Evolutionary conservation across 2,113 vertebrate species (phyloP).

Genomic region (Gymnocephalus cernua): DNA sequence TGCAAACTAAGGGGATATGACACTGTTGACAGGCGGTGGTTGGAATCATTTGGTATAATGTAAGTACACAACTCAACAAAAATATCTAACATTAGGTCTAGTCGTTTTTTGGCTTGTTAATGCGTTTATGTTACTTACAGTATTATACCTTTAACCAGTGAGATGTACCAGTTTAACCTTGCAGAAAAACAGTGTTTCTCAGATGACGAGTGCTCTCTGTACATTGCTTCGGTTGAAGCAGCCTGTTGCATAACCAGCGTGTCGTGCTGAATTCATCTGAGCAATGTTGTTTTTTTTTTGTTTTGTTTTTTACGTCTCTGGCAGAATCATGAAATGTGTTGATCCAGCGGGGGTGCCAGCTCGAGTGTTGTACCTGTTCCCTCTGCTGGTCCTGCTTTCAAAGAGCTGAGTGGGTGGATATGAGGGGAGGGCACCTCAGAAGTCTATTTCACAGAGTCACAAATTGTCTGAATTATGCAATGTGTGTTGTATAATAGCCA

Average conservation of each 20-base stretch:
- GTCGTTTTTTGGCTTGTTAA: too few species aligned
- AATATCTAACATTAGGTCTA: too few species aligned
- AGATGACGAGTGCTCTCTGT: slow-evolving; percentile 15
- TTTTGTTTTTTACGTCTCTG: slow-evolving; percentile 30
- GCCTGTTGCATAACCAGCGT: slow-evolving; percentile 69
- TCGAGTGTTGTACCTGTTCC: slow-evolving; percentile 59
- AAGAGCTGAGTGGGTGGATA: slow-evolving; percentile 68
- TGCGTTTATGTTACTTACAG: too few species aligned
- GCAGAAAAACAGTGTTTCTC: slow-evolving; percentile 14
- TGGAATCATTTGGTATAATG: too few species aligned
- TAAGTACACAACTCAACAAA: too few species aligned
- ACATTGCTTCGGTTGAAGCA: slow-evolving; percentile 36
- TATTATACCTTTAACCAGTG: neutral
- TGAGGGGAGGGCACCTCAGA: slow-evolving; percentile 55
- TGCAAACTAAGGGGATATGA: too few species aligned
- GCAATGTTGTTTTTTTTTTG: slow-evolving; percentile 3
- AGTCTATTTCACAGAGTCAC: slow-evolving; percentile 55
- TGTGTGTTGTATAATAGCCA: slow-evolving; percentile 61
- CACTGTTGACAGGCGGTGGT: too few species aligned
- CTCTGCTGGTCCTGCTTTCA: slow-evolving; percentile 57
- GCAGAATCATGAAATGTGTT: slow-evolving; percentile 34
- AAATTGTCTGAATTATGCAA: slow-evolving; percentile 69
- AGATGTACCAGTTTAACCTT: slow-evolving; percentile 9
- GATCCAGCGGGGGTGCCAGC: slow-evolving; percentile 36
- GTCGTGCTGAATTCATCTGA: slow-evolving; percentile 54